Evolutionary conservation across 2,113 vertebrate genomes (phyloP).

Genomic region (Pseudorhombus dupliciocellatus): DNA sequence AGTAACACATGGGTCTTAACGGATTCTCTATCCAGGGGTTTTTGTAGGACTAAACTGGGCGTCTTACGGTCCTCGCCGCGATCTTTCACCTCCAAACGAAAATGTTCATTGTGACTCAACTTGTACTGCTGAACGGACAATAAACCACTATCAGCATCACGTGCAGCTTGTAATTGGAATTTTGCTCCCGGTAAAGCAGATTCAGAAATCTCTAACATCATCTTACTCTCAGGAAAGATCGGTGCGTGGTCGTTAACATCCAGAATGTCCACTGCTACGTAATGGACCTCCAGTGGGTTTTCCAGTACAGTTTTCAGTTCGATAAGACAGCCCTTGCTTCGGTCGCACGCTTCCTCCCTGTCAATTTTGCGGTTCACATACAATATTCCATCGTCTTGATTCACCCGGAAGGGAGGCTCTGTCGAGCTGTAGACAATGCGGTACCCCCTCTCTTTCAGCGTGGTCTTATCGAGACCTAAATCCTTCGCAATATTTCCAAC

Average conservation of each 20-base stretch:
- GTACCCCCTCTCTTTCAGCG: conserved; percentile 61
- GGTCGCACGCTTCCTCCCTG: conserved; percentile 72
- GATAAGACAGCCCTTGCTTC: conserved; percentile 55
- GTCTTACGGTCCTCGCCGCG: conserved; percentile 43
- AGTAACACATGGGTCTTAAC: conserved; percentile 31
- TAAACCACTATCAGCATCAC: conserved; percentile 76
- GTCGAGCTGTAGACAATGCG: conserved; percentile 65
- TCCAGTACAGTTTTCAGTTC: conserved; percentile 75
- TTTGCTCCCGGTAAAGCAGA: conserved; percentile 66
- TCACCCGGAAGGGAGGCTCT: conserved; percentile 67
- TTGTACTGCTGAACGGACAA: conserved; percentile 79
- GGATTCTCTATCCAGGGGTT: conserved; percentile 57
- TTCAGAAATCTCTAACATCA: conserved; percentile 74
- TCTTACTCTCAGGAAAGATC: conserved; percentile 66
- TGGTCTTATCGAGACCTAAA: conserved; percentile 64
- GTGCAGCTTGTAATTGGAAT: conserved; percentile 79
- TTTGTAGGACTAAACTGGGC: conserved; percentile 50
- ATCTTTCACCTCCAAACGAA: conserved; percentile 56
- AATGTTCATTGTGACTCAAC: conserved; percentile 60
- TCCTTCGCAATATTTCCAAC: conserved; percentile 75
- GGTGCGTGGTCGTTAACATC: conserved; percentile 81
- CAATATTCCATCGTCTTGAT: conserved; percentile 69
- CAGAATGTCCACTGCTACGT: conserved; percentile 69
- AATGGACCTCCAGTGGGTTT: conserved; percentile 77
- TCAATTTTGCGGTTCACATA: conserved; percentile 71